Percentiles rank a stretch among this genome's conserved stretches.
These are phyloP conservation scores for Dione juno DNA, from an alignment of 2,888 invertebrate species.

Conservation along the genomic window DNA sequence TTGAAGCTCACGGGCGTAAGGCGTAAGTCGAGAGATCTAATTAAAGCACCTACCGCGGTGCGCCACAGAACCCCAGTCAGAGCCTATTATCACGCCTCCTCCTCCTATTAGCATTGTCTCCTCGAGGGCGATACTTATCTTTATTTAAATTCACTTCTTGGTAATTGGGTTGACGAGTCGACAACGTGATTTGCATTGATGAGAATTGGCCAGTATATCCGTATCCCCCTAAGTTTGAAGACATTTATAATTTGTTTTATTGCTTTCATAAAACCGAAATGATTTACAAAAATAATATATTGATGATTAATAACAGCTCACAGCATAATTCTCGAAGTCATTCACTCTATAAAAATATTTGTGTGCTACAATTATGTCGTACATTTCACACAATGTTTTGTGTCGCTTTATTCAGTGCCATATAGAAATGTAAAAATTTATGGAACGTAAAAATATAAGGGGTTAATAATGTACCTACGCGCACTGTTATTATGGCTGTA, in stretches of 20 bases:
- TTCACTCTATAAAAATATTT: constrained; percentile 45
- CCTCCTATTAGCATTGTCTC: constrained; percentile 83
- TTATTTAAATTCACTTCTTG: constrained; percentile 84
- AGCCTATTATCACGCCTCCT: constrained; percentile 81
- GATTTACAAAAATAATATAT: constrained; percentile 48
- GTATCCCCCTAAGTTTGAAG: constrained; percentile 68
- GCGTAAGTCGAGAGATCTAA: constrained; percentile 79
- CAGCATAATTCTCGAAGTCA: constrained; percentile 34
- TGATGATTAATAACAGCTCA: constrained; percentile 23
- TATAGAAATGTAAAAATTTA: constrained; percentile 47
- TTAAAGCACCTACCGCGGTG: constrained; percentile 78
- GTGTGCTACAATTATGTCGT: constrained; percentile 44
- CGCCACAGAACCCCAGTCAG: constrained; percentile 63
- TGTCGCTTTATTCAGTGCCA: constrained; percentile 43
- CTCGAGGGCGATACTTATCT: constrained; percentile 84
- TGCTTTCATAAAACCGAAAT: constrained; percentile 67
- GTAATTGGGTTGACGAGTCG: constrained; percentile 84
- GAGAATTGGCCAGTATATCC: constrained; percentile 77
- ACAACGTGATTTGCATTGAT: constrained; percentile 84
- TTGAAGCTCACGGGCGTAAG: constrained; percentile 68
- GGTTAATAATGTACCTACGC: constrained; percentile 48
- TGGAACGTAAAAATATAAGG: constrained; percentile 49
- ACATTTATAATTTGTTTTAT: constrained; percentile 75
- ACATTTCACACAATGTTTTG: constrained; percentile 45
- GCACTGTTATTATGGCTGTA: constrained; percentile 44